These are phyloP conservation scores for Spheniscus mendiculus DNA, from an alignment of 2,113 vertebrate genomes.

Conservation along the genomic window DNA sequence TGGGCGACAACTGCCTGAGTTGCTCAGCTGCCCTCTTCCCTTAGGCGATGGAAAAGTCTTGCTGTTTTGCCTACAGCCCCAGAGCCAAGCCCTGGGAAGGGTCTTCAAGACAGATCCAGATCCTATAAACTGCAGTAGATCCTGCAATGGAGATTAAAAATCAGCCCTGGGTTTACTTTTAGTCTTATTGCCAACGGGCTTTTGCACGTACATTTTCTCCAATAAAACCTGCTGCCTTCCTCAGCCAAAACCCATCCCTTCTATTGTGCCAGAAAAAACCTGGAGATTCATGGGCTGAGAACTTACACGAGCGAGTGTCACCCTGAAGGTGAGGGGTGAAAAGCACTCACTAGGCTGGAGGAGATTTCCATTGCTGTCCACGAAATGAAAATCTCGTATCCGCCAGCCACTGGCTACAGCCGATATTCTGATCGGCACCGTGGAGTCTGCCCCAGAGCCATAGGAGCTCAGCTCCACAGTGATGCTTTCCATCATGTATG, in stretches of 20 bases:
- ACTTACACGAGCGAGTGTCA: not conserved
- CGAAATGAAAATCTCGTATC: not conserved
- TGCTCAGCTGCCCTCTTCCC: not conserved
- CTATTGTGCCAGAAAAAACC: not conserved
- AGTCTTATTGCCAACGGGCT: not conserved
- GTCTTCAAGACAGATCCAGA: not conserved
- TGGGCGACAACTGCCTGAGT: rapidly evolving
- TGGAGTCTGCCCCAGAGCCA: not conserved
- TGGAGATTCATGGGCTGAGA: not conserved
- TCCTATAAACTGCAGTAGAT: not conserved
- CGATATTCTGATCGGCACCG: rapidly evolving
- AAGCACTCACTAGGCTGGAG: not conserved
- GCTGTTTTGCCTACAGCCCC: too few species aligned
- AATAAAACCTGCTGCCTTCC: not conserved
- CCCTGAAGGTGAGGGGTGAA: not conserved
- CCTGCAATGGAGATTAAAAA: not conserved
- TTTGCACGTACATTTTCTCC: not conserved
- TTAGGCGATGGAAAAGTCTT: not conserved
- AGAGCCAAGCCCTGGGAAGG: not conserved
- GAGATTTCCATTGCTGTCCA: not conserved
- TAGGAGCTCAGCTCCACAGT: not conserved
- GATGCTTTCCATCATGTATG: not conserved
- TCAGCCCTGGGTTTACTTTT: not conserved
- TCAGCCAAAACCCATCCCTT: not conserved
- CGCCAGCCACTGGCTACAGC: too few species aligned